Conservation (phyloP, 2,888 invertebrate genomes). For the Sylvicola fuscatus region DNA sequence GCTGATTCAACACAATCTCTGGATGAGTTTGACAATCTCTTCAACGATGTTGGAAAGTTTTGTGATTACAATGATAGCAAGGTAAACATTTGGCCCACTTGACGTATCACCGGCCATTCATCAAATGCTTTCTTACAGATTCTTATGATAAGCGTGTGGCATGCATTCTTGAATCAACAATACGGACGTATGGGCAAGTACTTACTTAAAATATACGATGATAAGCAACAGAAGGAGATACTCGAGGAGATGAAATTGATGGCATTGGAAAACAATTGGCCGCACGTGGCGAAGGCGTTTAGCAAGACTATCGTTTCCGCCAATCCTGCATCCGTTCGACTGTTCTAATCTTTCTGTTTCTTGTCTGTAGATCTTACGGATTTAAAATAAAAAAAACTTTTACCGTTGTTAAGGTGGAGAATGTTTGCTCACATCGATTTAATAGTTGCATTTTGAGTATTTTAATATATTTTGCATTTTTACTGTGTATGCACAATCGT, state of each 20-base stretch:
- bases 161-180: conserved; percentile 55
- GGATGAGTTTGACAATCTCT: conserved; percentile 37
- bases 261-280: conserved; percentile 16
- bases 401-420: no score
- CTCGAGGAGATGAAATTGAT: conserved; percentile 20
- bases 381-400: no score
- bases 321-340: conserved; percentile 20
- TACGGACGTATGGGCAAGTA: conserved; percentile 67
- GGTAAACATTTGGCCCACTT: conserved; percentile 26
- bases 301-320: conserved; percentile 17
- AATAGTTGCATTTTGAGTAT: no score
- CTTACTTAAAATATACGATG: conserved; percentile 56
- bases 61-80: conserved; percentile 59
- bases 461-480: no score
- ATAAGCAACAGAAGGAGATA: conserved; percentile 51
- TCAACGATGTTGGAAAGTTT: conserved; percentile 58
- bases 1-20: conserved; percentile 20
- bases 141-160: conserved; percentile 60
- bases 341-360: not conserved
- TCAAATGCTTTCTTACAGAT: conserved; percentile 29
- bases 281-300: conserved; percentile 16
- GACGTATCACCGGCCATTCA: conserved; percentile 5
- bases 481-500: no score
- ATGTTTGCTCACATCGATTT: no score
- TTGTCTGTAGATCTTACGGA: no score